phyloP scores from a whole-genome alignment of 1,140 invertebrate species.

The Ceratina japonica region DNA sequence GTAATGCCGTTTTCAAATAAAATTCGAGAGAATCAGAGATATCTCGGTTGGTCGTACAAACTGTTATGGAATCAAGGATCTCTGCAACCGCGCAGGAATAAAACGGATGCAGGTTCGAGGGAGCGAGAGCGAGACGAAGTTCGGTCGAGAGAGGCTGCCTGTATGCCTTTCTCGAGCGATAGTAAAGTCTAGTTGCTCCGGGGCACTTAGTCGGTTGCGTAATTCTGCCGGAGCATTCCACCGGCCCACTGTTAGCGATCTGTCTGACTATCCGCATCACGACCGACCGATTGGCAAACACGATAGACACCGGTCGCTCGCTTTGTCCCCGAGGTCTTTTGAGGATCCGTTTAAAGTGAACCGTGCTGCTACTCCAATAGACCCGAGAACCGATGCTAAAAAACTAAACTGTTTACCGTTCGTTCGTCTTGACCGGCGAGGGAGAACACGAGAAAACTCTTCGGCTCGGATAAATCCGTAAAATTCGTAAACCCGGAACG shows the following conservation, averaged over 20 bases:
- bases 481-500: background rate
- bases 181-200: conserved; percentile 49
- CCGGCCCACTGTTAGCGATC: conserved; percentile 47
- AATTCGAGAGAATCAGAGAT: too few species aligned
- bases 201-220: conserved; percentile 52
- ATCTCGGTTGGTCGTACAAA: too few species aligned
- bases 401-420: background rate
- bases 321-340: conserved; percentile 20
- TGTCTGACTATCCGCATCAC: conserved; percentile 65
- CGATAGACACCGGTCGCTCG: conserved; percentile 37
- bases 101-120: background rate
- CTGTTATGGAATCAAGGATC: too few species aligned
- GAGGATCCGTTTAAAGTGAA: conserved; percentile 24
- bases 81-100: too few species aligned
- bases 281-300: conserved; percentile 63
- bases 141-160: conserved; percentile 52
- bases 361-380: background rate
- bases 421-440: background rate
- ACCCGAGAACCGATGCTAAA: background rate
- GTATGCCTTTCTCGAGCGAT: conserved; percentile 62
- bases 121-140: background rate
- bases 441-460: background rate
- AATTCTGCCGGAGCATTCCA: conserved; percentile 54
- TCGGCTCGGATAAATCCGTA: background rate
- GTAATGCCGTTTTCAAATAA: too few species aligned